These are phyloP conservation scores for Sciurus niger DNA, from an alignment of 2,113 vertebrate species.

Conservation along the genomic window DNA sequence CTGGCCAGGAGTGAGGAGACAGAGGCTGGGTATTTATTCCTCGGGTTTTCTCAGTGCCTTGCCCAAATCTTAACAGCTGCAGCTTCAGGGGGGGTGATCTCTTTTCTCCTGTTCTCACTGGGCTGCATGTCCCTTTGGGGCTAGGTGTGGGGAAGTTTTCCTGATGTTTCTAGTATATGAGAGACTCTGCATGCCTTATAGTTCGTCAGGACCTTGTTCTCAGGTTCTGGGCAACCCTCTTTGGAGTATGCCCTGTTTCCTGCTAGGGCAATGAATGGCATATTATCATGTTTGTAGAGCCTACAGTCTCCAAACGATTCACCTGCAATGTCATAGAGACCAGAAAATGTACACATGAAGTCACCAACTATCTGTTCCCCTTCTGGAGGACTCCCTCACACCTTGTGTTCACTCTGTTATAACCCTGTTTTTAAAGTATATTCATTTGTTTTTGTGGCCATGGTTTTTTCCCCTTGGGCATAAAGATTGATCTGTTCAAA, in stretches of 20 bases:
- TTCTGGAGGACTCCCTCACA: neutral
- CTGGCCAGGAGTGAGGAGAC: too few relatives aligned
- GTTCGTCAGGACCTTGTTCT: neutral
- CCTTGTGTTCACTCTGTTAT: neutral
- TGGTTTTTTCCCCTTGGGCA: neutral
- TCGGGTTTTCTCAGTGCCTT: neutral
- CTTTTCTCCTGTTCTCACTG: neutral
- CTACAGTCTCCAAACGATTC: neutral
- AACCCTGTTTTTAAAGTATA: neutral
- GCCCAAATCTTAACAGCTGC: neutral
- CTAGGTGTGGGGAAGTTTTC: neutral
- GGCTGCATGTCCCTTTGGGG: neutral
- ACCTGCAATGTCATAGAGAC: neutral
- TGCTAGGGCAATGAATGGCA: neutral
- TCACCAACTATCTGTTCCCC: neutral
- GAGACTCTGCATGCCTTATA: too few relatives aligned
- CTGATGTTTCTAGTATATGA: neutral
- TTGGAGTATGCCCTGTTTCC: neutral
- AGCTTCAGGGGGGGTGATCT: neutral
- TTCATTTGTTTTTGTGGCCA: neutral
- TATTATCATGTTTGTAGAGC: neutral
- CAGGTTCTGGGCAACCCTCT: neutral
- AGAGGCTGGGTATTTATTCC: neutral
- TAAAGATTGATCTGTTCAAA: neutral
- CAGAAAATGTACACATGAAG: neutral